A percentile compares a stretch with the other conserved stretches of the same genome.
Evolutionary conservation across 2,888 invertebrate genomes (phyloP).

Genomic region (Heliothis peltigera): DNA sequence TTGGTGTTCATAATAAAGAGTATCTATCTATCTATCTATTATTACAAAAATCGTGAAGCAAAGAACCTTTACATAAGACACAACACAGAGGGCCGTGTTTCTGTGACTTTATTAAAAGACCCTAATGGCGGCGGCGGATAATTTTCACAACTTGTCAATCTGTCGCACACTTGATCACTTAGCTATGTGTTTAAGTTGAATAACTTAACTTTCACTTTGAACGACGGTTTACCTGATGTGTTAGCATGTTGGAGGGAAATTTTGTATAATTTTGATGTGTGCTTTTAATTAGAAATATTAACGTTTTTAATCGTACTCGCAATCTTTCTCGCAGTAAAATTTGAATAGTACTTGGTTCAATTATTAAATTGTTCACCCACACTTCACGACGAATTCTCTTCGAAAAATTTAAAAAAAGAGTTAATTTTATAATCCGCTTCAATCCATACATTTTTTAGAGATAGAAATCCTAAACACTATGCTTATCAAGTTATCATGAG

Average conservation of each 20-base stretch:
- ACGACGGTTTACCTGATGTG: conserved; percentile 16
- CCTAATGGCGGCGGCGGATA: conserved; percentile 30
- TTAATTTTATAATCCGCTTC: too few species aligned
- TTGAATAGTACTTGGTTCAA: too few species aligned
- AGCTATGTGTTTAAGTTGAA: conserved; percentile 30
- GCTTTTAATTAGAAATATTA: neutral
- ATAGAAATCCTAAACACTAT: too few species aligned
- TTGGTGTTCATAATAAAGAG: too few species aligned
- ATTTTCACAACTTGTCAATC: conserved; percentile 49
- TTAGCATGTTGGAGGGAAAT: conserved; percentile 1
- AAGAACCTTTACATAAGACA: conserved; percentile 20
- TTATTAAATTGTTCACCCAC: too few species aligned
- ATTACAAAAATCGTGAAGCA: neutral
- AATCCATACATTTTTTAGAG: too few species aligned
- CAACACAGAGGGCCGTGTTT: conserved; percentile 8
- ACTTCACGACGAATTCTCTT: too few species aligned
- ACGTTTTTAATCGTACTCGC: too few species aligned
- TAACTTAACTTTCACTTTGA: conserved; percentile 42
- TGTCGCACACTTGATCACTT: conserved; percentile 45
- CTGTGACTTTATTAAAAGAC: conserved; percentile 31
- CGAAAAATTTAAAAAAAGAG: too few species aligned
- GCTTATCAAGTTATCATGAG: too few species aligned
- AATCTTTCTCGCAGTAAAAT: too few species aligned
- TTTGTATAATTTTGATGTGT: neutral
- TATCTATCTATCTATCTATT: too few species aligned